A percentile compares a stretch with the other conserved stretches of the same genome.
Conservation (phyloP, 2,797 vertebrate species). For the Cyclura pinguis region DNA sequence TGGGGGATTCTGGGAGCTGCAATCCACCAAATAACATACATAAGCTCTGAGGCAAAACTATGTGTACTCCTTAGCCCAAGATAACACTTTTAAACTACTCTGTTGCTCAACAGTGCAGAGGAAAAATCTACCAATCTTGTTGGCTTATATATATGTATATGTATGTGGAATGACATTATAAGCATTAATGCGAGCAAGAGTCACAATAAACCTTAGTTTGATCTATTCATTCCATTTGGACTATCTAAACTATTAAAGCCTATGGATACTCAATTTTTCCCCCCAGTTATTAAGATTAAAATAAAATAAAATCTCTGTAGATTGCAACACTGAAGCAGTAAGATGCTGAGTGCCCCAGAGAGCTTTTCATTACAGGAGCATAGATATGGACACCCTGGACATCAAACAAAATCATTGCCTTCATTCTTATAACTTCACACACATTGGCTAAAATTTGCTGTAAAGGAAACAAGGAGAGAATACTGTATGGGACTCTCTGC, state of each 20-base stretch:
- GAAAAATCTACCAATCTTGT: not conserved
- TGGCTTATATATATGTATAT: not conserved
- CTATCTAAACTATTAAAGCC: not conserved
- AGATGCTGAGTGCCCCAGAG: not conserved
- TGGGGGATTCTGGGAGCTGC: no score
- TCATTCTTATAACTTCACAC: not conserved
- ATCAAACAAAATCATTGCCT: not conserved
- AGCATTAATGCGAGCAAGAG: not conserved
- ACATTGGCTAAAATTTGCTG: not conserved
- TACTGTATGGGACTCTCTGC: not conserved
- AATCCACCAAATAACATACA: no score
- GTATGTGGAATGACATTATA: not conserved
- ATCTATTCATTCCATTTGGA: slow-evolving; percentile 16
- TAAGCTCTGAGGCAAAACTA: not conserved
- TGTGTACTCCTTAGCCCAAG: not conserved
- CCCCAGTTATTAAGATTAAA: not conserved
- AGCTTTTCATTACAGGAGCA: not conserved
- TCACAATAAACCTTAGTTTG: not conserved
- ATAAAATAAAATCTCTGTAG: not conserved
- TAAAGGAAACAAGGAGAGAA: slow-evolving; percentile 13
- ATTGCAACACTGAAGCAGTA: not conserved
- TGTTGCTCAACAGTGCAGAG: not conserved
- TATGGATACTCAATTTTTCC: not conserved
- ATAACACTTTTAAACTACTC: not conserved
- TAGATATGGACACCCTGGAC: not conserved